These are phyloP conservation scores for Cyclura pinguis DNA, from an alignment of 2,797 vertebrate species.

Conservation along the genomic window DNA sequence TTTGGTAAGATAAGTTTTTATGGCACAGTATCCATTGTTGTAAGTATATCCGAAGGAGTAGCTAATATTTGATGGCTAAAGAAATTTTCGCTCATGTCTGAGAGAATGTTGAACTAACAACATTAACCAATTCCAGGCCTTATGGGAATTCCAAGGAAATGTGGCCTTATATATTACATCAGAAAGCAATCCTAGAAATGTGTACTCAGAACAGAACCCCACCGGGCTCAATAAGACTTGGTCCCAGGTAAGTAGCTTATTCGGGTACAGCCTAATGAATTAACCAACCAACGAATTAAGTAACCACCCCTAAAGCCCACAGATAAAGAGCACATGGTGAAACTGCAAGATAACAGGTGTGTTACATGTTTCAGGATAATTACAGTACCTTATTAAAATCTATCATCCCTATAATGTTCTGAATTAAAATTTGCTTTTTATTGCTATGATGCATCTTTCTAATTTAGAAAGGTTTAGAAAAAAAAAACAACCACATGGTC, in stretches of 20 bases:
- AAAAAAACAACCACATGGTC: background rate
- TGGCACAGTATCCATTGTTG: background rate
- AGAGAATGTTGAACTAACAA: background rate
- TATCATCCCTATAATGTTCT: background rate
- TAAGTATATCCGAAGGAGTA: background rate
- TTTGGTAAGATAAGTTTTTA: too few relatives aligned
- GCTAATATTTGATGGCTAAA: background rate
- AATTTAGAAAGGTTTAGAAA: background rate
- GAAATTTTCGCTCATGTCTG: background rate
- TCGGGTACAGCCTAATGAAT: too few relatives aligned
- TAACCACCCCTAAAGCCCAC: background rate
- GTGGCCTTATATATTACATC: background rate
- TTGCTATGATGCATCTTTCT: background rate
- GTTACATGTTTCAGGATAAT: background rate
- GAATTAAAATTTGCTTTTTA: background rate
- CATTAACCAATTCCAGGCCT: background rate
- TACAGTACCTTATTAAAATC: background rate
- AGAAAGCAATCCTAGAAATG: background rate
- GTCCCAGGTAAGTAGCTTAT: too few relatives aligned
- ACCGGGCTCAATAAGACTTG: background rate
- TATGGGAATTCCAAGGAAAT: background rate
- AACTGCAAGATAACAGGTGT: too few relatives aligned
- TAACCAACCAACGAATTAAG: background rate
- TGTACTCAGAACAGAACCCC: background rate
- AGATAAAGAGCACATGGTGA: background rate